Conservation (phyloP, 2,113 vertebrate species). For the Centropus unirufus region DNA sequence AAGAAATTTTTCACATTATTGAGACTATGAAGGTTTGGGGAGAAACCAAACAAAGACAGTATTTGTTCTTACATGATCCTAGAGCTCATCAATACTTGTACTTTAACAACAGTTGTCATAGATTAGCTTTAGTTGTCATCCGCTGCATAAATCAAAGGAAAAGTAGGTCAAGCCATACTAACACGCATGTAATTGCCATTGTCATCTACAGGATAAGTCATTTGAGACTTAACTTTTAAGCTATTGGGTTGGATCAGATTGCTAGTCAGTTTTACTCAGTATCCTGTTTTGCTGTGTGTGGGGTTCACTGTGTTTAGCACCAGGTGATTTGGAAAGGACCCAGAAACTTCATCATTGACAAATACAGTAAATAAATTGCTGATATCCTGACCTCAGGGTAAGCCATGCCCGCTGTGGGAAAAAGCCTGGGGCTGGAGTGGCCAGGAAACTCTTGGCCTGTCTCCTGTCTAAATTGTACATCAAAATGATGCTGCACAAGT, state of each 20-base stretch:
- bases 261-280: background rate
- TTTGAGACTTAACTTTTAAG: background rate
- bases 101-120: constrained; percentile 5
- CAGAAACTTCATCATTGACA: background rate
- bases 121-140: constrained; percentile 23
- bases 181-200: constrained; percentile 1
- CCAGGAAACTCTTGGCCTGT: no score
- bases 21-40: background rate
- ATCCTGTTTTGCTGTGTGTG: background rate
- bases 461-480: no score
- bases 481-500: no score
- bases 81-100: background rate
- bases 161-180: constrained; percentile 46
- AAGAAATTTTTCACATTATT: background rate
- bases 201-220: background rate
- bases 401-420: no score
- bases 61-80: background rate
- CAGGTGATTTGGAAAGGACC: background rate
- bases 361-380: background rate
- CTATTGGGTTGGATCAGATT: background rate
- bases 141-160: constrained; percentile 15
- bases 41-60: background rate
- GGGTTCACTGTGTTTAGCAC: background rate
- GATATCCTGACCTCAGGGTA: background rate
- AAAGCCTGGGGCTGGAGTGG: no score